Percentiles rank a stretch among this genome's conserved stretches.
These are phyloP conservation scores for Oophaga pumilio DNA, from an alignment of 2,113 vertebrate species.

Conservation along the genomic window DNA sequence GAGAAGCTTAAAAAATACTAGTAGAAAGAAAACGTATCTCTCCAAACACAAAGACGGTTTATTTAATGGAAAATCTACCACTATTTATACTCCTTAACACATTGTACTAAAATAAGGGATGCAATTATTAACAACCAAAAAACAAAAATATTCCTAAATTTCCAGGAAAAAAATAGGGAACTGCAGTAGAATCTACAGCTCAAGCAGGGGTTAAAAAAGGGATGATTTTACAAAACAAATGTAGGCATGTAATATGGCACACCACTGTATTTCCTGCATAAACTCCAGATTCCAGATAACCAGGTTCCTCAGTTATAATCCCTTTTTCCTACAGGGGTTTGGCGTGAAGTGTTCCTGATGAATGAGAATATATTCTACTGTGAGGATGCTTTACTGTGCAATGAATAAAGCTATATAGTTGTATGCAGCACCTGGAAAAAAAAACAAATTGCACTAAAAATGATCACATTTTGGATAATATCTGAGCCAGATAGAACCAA, in stretches of 20 bases:
- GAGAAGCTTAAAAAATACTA: neutral
- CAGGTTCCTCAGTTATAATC: neutral
- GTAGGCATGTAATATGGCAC: neutral
- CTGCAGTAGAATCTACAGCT: neutral
- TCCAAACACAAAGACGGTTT: neutral
- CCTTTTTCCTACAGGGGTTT: neutral
- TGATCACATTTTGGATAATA: conserved; percentile 18
- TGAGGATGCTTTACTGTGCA: neutral
- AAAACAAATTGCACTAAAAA: conserved; percentile 23
- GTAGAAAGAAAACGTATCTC: neutral
- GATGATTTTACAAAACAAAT: neutral
- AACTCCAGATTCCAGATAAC: neutral
- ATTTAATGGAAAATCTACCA: neutral
- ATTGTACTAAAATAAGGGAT: neutral
- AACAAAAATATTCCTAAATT: neutral
- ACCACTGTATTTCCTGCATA: neutral
- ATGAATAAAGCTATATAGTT: neutral
- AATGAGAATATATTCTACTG: neutral
- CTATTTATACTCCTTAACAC: neutral
- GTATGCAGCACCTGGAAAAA: neutral
- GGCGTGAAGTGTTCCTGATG: neutral
- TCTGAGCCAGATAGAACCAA: neutral
- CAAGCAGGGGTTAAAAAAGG: neutral
- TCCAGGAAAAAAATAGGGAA: neutral
- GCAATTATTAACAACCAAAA: neutral